Base-by-base conservation (phyloP, 1,140 invertebrate genomes). In the Chrysoperla carnea region DNA sequence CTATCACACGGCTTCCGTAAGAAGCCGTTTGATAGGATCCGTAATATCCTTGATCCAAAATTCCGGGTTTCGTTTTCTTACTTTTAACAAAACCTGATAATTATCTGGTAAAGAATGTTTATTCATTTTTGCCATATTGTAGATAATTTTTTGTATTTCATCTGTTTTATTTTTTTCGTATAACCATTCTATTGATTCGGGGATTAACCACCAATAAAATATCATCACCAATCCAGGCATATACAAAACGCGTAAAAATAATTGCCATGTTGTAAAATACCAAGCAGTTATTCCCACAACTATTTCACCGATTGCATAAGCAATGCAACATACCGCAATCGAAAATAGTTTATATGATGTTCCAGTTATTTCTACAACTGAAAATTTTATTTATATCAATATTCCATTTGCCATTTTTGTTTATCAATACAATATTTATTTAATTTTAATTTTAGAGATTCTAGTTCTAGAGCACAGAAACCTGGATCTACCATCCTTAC, bases 311-410 rank as follows among this genome's bases (percentile, higher is more conserved):
- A 81, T 50, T 0, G 82, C 77, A 23, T 23, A 23, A 54, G 80
- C 85, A 44, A 75, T 74, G 29, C 69, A 68, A 35, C 77, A 75
- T 27, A 83, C 73, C 0, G 83, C 51, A 1, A 80, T 76, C 31
- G 81, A 80, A 39, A 72, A 78, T 27, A 83, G 64, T 40, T 78
- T 72, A 48, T 73, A 69, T 5, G 80, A 75, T 1, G 78, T 76
- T 0, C 17, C 17, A 23, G 85, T 76, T 48, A 83, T 66, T 56
- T 90, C 85, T 55, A 88, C 71, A 28, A 78, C 84, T 84, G 58
- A 45, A 67, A 68, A n/a, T n/a, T n/a, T n/a, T n/a, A n/a, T n/a
- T n/a, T n/a, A n/a, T n/a, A n/a, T n/a, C n/a, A n/a, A n/a, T n/a
- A n/a, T n/a, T n/a, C n/a, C n/a, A n/a, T n/a, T n/a, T n/a, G n/a